These are phyloP conservation scores for Melanostigma gelatinosum DNA, from an alignment of 2,113 vertebrate species.

Conservation along the genomic window DNA sequence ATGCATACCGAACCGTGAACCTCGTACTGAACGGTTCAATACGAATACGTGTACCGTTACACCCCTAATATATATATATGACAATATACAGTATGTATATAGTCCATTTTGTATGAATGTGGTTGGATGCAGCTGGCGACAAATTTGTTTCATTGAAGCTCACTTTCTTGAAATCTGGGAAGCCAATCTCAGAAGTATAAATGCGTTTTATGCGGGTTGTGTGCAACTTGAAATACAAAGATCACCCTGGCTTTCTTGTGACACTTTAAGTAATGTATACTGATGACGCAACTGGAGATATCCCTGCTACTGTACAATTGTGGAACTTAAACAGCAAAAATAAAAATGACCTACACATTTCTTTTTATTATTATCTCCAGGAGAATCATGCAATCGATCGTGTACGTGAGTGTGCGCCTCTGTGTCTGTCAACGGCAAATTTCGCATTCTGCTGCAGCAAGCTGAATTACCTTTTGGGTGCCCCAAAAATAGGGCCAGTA, in stretches of 20 bases:
- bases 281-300: not conserved
- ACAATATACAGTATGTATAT: not conserved
- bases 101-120: not conserved
- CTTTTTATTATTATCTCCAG: not conserved
- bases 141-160: not conserved
- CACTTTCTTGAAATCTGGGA: not conserved
- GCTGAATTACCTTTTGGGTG: no score
- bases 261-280: not conserved
- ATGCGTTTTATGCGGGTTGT: not conserved
- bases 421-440: no score
- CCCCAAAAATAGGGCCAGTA: not conserved
- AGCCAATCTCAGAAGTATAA: not conserved
- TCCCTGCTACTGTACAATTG: not conserved
- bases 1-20: no score
- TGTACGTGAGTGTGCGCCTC: no score
- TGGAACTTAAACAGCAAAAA: not conserved
- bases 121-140: not conserved
- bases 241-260: not conserved
- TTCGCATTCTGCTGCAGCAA: no score
- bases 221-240: not conserved
- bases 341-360: not conserved
- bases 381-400: no score
- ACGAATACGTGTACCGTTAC: no score
- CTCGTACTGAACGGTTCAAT: no score
- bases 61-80: no score